Evolutionary conservation across 2,113 vertebrate species (phyloP), one percentile per base, ranked within the genome.

Genomic region (Mystacornis crossleyi): DNA sequence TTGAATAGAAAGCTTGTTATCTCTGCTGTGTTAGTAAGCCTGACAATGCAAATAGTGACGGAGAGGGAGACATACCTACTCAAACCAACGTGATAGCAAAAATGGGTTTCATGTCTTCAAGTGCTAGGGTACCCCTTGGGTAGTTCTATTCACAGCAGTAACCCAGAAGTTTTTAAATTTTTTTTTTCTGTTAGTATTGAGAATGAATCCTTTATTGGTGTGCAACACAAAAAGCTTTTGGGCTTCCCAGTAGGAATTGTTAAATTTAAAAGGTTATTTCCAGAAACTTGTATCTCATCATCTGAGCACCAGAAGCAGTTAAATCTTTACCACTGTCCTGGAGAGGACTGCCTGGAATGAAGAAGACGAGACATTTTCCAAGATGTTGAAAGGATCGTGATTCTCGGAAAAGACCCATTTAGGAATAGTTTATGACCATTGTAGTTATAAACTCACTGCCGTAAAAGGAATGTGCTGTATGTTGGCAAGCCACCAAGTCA

Each of bases 261-360:
- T 93, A 92, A 90, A 89, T 95, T 93, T 93, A 95, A 90, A 90
- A 79, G 61, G 36, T 86, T 94, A 55, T 86, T 96, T 97, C 86
- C 82, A 92, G 79, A 92, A 81, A 60, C 69, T 95, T 94, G 64
- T 93, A 86, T 96, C 58, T 93, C 85, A 81, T 90, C 84, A 72
- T 88, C 54, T 78, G 43, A 95, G 60, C 75, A 93, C 64, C 55
- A 92, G 92, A 96, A 95, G 88, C 82, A 93, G 92, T 92, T 93
- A 92, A 89, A 79, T 93, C 48, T 81, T 93, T 81, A 55, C 71
- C 50, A 34, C 43, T 78, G 64, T 2, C 4, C 43, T 60, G 60
- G 69, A 92, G 72, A 96, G 64, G 23, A 31, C 18, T 89, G 75
- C 34, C 75, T 94, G 88, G 53, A 93, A 84, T 72, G 61, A 72